Conservation (phyloP, 2,113 vertebrate genomes). For the Spea multiplicata region DNA sequence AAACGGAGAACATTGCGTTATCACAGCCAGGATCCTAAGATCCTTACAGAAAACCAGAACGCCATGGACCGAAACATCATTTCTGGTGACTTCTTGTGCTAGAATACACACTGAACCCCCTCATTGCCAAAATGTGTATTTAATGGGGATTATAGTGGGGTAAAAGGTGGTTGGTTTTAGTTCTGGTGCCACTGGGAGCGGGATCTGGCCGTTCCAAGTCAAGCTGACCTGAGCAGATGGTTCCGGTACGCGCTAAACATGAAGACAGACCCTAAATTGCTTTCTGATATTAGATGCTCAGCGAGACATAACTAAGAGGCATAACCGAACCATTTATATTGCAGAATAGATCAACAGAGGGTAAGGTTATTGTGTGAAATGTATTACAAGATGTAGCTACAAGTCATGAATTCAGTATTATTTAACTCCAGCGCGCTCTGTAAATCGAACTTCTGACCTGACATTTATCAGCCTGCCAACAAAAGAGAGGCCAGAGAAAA, state of each 20-base stretch:
- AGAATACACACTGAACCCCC: too few species aligned
- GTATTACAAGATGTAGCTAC: slow-evolving; percentile 2
- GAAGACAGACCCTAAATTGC: slow-evolving; percentile 73
- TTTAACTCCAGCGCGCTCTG: background rate
- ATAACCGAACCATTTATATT: background rate
- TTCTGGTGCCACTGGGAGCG: too few species aligned
- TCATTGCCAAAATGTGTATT: too few species aligned
- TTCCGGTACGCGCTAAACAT: slow-evolving; percentile 58
- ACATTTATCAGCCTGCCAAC: slow-evolving; percentile 3
- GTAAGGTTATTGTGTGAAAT: slow-evolving; percentile 1
- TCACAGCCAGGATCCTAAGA: too few species aligned
- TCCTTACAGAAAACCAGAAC: too few species aligned
- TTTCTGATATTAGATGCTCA: background rate
- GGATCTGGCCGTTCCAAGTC: too few species aligned
- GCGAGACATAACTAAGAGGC: background rate
- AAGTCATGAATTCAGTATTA: slow-evolving; percentile 1
- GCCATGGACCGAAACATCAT: too few species aligned
- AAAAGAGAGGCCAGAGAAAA: background rate
- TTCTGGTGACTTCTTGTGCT: too few species aligned
- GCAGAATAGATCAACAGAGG: slow-evolving; percentile 9
- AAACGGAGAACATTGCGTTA: too few species aligned
- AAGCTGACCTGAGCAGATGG: too few species aligned
- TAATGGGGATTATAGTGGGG: too few species aligned
- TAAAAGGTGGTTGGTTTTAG: too few species aligned
- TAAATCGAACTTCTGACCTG: background rate